Evolutionary conservation across 2,797 vertebrate species (phyloP).

Genomic region (Onychomys arenicola): DNA sequence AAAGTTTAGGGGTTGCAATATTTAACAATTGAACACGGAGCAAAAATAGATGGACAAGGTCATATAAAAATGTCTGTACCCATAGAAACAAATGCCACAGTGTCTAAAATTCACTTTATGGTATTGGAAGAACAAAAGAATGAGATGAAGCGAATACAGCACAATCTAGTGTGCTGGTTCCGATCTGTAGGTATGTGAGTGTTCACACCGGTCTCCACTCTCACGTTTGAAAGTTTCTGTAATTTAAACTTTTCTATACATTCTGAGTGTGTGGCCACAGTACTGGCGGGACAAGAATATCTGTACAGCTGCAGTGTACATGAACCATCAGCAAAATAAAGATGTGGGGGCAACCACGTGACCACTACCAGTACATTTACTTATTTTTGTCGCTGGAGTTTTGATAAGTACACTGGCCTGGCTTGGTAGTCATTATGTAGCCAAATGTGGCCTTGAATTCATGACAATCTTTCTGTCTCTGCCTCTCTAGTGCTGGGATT

Average conservation of each 20-base stretch:
- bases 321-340: background rate
- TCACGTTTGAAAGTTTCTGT: background rate
- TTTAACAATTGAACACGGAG: background rate
- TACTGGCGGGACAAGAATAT: background rate
- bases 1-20: background rate
- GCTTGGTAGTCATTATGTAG: background rate
- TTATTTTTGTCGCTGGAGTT: background rate
- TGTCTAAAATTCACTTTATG: background rate
- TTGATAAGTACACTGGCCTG: background rate
- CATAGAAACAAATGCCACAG: constrained; percentile 2
- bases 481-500: background rate
- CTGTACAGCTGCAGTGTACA: background rate
- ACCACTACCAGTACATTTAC: background rate
- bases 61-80: background rate
- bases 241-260: background rate
- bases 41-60: background rate
- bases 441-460: background rate
- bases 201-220: background rate
- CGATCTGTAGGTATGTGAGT: background rate
- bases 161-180: background rate
- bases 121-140: background rate
- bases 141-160: background rate
- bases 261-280: background rate
- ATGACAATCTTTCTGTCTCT: background rate
- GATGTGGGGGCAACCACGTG: background rate